Conservation (phyloP, 2,888 invertebrate species). For the Esperia sulphurella region DNA sequence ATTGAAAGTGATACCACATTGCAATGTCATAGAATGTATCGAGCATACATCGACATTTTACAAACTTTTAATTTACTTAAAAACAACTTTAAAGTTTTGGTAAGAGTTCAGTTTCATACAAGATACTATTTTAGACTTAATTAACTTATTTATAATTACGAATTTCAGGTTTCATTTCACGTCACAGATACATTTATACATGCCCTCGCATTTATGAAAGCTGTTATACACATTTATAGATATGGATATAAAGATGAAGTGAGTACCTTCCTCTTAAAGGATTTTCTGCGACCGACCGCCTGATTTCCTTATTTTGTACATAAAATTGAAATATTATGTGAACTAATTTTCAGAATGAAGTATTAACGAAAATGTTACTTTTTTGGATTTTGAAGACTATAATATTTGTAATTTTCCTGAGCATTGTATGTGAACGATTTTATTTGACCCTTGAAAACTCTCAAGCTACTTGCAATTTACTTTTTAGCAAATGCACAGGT, state of each 20-base stretch:
- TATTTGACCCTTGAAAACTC: slow-evolving; percentile 2
- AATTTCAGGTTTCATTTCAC: too few relatives aligned
- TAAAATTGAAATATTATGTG: too few relatives aligned
- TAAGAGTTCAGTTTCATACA: not conserved
- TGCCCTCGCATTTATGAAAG: too few relatives aligned
- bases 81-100: not conserved
- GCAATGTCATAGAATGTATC: not conserved
- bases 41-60: not conserved
- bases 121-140: not conserved
- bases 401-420: not conserved
- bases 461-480: not conserved
- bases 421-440: not conserved
- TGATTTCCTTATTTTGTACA: not conserved
- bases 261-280: too few relatives aligned
- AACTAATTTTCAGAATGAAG: too few relatives aligned
- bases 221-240: not conserved
- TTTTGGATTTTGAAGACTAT: too few relatives aligned
- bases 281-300: not conserved
- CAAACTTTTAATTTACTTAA: not conserved
- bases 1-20: not conserved
- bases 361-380: too few relatives aligned
- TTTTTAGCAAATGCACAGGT: not conserved
- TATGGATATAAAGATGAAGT: too few relatives aligned
- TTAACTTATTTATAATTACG: not conserved
- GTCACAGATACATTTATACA: too few relatives aligned